phyloP scores from a whole-genome alignment of 2,888 invertebrate genomes.

The Elgonia sp. region DNA sequence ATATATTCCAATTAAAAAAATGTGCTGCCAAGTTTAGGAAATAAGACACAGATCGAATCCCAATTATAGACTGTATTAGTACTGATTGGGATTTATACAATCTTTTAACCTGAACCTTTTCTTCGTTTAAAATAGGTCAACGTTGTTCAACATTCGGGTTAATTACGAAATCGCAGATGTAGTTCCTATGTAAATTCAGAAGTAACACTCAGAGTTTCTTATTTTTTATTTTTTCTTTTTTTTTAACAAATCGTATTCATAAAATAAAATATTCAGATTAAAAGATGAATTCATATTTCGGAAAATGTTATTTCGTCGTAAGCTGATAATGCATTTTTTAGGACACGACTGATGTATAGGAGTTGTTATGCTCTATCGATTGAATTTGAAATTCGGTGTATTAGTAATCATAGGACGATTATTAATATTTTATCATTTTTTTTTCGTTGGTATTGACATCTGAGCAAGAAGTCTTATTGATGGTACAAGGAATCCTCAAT shows the following conservation, averaged over 20 bases:
- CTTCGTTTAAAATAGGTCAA: slow-evolving; percentile 14
- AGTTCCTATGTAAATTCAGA: too few relatives aligned
- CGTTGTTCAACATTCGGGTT: background rate
- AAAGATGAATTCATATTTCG: too few relatives aligned
- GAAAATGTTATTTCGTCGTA: too few relatives aligned
- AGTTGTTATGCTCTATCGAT: background rate
- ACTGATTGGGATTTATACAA: slow-evolving; percentile 34
- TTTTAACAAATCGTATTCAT: too few relatives aligned
- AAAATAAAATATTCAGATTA: too few relatives aligned
- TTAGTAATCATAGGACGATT: background rate
- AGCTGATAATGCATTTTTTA: too few relatives aligned
- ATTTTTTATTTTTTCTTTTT: too few relatives aligned
- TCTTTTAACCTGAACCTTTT: slow-evolving; percentile 9
- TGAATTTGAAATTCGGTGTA: background rate
- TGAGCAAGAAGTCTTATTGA: background rate
- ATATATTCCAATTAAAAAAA: slow-evolving; percentile 48
- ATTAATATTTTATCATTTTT: background rate
- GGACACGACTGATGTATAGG: too few relatives aligned
- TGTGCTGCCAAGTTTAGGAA: slow-evolving; percentile 4
- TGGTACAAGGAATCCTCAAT: background rate
- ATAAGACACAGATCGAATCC: slow-evolving; percentile 27
- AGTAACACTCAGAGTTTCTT: too few relatives aligned
- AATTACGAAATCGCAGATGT: too few relatives aligned
- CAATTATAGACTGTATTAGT: slow-evolving; percentile 48
- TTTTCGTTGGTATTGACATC: background rate